Conservation (phyloP, 1,140 invertebrate species). For the Drosophila ananassae region DNA sequence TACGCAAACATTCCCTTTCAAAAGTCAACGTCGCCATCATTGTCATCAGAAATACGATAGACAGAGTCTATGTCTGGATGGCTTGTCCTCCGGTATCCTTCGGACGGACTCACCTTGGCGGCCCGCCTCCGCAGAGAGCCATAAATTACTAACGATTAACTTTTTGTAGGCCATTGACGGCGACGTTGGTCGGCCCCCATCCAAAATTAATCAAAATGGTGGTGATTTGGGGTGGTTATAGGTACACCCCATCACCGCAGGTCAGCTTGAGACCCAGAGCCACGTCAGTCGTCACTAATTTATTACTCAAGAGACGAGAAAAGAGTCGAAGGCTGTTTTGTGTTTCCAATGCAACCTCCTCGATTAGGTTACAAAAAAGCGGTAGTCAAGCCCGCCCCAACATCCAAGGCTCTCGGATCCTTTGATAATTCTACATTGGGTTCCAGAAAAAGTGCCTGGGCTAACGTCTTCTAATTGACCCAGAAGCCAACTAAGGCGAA, state of each 20-base stretch:
- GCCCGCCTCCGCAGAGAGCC: conserved; percentile 38
- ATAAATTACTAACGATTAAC: conserved; percentile 79
- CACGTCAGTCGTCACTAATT: conserved; percentile 38
- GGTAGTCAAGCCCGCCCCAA: too few species aligned
- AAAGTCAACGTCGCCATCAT: conserved; percentile 16
- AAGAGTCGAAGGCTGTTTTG: not conserved
- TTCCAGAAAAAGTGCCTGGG: conserved; percentile 8
- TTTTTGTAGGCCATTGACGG: conserved; percentile 53
- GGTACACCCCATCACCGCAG: conserved; percentile 7
- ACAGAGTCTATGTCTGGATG: not conserved
- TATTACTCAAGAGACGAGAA: conserved; percentile 28
- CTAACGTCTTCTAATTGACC: conserved; percentile 30
- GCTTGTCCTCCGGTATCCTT: not conserved
- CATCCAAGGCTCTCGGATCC: too few species aligned
- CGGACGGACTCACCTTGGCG: conserved; percentile 6
- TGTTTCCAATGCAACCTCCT: not conserved
- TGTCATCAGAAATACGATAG: not conserved
- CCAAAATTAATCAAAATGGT: conserved; percentile 40
- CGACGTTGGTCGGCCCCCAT: conserved; percentile 26
- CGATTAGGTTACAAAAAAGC: not conserved
- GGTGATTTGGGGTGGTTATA: not conserved
- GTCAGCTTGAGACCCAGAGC: conserved; percentile 42
- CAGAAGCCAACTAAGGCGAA: conserved; percentile 23
- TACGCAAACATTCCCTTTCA: conserved; percentile 4
- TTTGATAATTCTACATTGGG: conserved; percentile 4